Base-by-base conservation (phyloP, 2,113 vertebrate genomes). In the Ictalurus punctatus region DNA sequence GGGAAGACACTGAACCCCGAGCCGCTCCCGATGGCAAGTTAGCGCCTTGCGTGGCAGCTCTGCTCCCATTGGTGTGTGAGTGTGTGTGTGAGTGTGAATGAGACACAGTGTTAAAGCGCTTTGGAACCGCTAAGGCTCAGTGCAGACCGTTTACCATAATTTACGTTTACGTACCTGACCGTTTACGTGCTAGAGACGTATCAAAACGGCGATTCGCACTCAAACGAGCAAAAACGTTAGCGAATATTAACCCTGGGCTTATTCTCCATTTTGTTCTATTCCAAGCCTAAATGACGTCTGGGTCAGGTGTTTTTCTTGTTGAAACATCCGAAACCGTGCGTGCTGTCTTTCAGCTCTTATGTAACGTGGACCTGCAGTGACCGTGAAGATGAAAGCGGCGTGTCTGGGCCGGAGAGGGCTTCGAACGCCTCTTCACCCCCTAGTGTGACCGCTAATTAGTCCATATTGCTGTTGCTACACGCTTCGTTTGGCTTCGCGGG, bases 381-480 rank as follows among this genome's bases (percentile, higher is more conserved):
- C 73, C 25, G 8, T 69, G 21, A 44, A 67, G 86, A 67, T 87
- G 19, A 69, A 67, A 87, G 78, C 86, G 27, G 44, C 34, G 44
- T 67, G 59, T 34, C 59, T 52, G 59, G 76, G 76, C 79, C 44
- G 48, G 73, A 86, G 76, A 59, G 78, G 27, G 83, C 74, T 81
- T 76, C 76, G 85, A 86, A 76, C n/a, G 9, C 84, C 67, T 48
- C 80, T 67, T 61, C 44, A 48, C 67, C 89, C 61, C 54, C 69
- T 56, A 69, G 80, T 19, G 48, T 61, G 67, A 58, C 78, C 56
- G 58, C 56, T 87, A 86, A 89, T 86, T 86, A 86, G 69, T 54
- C 67, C 4, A 76, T 69, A 90, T 84, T 83, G 71, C 85, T 56
- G 86, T 84, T 67, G 71, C 89, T 65, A 67, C 30, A 79, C 13